phyloP scores from a whole-genome alignment of 2,113 vertebrate genomes.

The Neogale vison region DNA sequence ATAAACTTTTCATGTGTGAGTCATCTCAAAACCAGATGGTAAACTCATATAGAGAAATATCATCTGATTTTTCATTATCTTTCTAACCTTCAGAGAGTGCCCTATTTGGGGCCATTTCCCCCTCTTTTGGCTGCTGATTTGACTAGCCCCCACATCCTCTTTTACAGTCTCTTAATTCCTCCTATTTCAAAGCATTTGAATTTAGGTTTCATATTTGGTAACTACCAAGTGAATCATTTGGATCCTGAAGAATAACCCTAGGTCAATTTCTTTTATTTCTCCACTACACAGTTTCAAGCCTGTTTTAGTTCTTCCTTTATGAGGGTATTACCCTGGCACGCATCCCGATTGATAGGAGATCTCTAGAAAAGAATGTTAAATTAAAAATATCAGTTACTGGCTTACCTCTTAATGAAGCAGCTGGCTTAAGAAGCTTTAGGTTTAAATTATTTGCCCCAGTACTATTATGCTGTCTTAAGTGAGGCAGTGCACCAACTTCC shows the following conservation, averaged over 20 bases:
- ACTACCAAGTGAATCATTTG: slow-evolving; percentile 43
- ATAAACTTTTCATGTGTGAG: background rate
- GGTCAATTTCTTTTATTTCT: slow-evolving; percentile 59
- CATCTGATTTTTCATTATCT: slow-evolving; percentile 5
- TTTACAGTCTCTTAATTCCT: slow-evolving; percentile 5
- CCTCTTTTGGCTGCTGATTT: background rate
- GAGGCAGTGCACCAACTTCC: slow-evolving; percentile 41
- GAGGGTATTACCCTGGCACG: slow-evolving; percentile 57
- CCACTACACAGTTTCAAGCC: background rate
- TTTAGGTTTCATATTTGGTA: slow-evolving; percentile 35
- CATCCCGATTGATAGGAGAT: slow-evolving; percentile 47
- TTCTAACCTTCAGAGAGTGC: background rate
- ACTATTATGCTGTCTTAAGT: slow-evolving; percentile 66
- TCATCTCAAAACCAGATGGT: slow-evolving; percentile 34
- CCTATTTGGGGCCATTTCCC: background rate
- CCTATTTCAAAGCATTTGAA: slow-evolving; percentile 2
- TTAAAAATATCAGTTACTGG: slow-evolving; percentile 71
- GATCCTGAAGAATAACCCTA: slow-evolving; percentile 59
- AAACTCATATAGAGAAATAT: slow-evolving; percentile 15
- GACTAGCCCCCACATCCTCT: background rate
- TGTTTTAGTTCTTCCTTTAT: slow-evolving; percentile 45
- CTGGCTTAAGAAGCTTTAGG: slow-evolving; percentile 70
- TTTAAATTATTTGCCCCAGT: slow-evolving; percentile 66
- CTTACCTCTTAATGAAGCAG: slow-evolving; percentile 76
- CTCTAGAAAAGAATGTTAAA: slow-evolving; percentile 69